Percentiles rank a stretch among this genome's conserved stretches.
Conservation (phyloP, 2,888 invertebrate genomes). For the Tetranychus truncatus region DNA sequence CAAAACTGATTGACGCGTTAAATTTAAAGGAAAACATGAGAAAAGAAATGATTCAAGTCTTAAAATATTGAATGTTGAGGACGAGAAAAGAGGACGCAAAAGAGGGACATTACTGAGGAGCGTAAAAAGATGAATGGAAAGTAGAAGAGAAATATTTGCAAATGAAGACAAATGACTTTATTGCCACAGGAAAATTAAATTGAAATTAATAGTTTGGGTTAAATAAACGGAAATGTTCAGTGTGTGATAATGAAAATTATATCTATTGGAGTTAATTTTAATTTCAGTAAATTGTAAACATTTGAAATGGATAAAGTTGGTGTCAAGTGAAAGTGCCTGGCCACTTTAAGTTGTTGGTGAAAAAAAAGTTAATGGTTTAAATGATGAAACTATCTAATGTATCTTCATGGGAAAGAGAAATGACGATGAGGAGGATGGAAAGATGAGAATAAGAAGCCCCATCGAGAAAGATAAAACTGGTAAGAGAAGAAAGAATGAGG, state of each 20-base stretch:
- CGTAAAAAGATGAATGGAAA: neutral
- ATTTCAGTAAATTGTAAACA: no score
- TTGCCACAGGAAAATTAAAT: neutral
- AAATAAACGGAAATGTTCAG: neutral
- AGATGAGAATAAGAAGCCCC: constrained; percentile 3
- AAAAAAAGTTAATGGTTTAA: neutral
- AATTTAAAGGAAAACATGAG: neutral
- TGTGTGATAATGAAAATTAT: neutral
- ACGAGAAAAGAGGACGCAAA: constrained; percentile 7
- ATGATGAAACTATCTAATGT: neutral
- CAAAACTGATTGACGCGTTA: neutral
- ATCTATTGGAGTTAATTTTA: neutral
- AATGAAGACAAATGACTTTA: neutral
- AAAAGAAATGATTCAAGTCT: neutral
- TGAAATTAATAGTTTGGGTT: neutral
- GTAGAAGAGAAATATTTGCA: neutral
- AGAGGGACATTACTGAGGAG: neutral
- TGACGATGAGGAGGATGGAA: neutral
- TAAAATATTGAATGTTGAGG: neutral
- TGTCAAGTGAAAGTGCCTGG: neutral
- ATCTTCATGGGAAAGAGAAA: constrained; percentile 4
- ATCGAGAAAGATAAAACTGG: constrained; percentile 1
- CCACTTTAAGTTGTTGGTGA: neutral
- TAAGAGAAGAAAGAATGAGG: neutral
- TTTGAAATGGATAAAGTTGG: neutral